These are phyloP conservation scores for Myotis daubentonii DNA, from an alignment of 2,797 vertebrate species.

Conservation along the genomic window DNA sequence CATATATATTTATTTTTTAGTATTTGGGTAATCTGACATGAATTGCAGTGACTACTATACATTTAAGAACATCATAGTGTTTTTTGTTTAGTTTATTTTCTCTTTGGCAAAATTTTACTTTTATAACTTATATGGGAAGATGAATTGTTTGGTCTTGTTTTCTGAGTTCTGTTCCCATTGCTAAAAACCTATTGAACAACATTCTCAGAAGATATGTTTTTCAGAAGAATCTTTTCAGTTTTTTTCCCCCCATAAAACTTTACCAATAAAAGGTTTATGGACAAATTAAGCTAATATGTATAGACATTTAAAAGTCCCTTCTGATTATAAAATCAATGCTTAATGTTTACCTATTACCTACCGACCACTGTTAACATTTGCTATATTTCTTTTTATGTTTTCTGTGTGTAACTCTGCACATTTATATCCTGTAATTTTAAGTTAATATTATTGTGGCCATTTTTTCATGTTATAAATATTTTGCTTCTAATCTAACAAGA, in stretches of 20 bases:
- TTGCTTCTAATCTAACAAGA: neutral
- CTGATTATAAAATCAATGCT: neutral
- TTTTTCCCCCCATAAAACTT: neutral
- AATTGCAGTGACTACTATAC: neutral
- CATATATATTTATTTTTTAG: neutral
- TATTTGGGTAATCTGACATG: neutral
- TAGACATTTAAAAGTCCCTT: neutral
- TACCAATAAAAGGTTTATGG: slow-evolving; percentile 8
- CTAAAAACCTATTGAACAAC: neutral
- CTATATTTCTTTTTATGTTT: slow-evolving; percentile 14
- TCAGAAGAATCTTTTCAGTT: neutral
- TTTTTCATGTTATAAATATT: slow-evolving; percentile 1
- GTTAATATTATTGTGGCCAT: neutral
- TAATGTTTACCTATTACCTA: neutral
- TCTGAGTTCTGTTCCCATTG: neutral
- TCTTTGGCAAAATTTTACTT: neutral
- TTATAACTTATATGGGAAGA: neutral
- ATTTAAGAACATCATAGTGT: neutral
- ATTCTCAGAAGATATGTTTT: neutral
- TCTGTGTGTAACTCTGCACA: neutral
- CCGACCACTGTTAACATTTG: neutral
- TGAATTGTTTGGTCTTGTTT: slow-evolving; percentile 23
- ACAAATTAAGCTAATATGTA: slow-evolving; percentile 29
- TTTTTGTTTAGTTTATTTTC: slow-evolving; percentile 38
- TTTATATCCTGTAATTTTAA: neutral